Percentiles rank a stretch among this genome's conserved stretches.
These are phyloP conservation scores for Drosophila neonasuta DNA, from an alignment of 2,888 invertebrate species.

Conservation along the genomic window DNA sequence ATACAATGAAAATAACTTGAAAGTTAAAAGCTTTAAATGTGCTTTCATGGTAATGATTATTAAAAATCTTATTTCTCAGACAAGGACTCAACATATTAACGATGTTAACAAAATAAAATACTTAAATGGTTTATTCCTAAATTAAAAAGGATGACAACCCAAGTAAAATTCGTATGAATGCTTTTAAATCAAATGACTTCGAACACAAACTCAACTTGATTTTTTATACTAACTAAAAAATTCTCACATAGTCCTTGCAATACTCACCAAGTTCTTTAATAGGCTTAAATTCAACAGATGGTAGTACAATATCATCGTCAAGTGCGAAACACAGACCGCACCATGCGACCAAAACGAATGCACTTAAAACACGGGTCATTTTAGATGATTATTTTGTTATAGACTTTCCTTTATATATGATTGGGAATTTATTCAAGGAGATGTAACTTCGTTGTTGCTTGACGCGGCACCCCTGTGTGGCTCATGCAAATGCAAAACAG, in stretches of 20 bases:
- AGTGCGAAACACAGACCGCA: conserved; percentile 32
- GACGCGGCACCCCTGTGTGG: conserved; percentile 26
- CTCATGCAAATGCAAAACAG: conserved; percentile 59
- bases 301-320: conserved; percentile 35
- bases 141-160: no score
- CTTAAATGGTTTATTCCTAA: no score
- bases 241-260: not conserved
- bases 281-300: conserved; percentile 55
- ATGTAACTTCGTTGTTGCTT: not conserved
- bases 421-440: conserved; percentile 1
- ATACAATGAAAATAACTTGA: no score
- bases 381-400: not conserved
- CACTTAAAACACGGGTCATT: conserved; percentile 38
- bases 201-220: no score
- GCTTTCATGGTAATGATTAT: no score
- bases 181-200: no score
- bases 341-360: conserved; percentile 29
- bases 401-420: conserved; percentile 1
- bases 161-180: no score
- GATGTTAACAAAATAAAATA: no score
- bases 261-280: conserved; percentile 68
- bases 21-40: no score
- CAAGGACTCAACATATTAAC: no score
- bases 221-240: no score
- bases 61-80: no score